Evolutionary conservation across 2,888 invertebrate genomes (phyloP).

Genomic region (Silvanus unidentatus): DNA sequence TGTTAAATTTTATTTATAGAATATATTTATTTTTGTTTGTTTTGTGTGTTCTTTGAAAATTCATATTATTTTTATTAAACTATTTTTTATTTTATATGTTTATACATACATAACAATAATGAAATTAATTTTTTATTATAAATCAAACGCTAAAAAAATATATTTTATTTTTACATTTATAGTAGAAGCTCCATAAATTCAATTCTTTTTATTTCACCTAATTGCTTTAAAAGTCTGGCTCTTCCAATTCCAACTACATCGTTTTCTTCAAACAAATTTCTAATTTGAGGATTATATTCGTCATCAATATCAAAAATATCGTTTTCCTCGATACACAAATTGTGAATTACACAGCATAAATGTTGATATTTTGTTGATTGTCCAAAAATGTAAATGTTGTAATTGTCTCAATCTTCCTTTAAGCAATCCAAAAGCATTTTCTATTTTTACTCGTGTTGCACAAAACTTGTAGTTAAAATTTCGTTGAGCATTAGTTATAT

Average conservation of each 20-base stretch:
- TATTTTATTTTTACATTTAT: too few species aligned
- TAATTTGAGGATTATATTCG: background rate
- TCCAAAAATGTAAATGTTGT: constrained; percentile 9
- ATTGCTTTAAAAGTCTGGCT: too few species aligned
- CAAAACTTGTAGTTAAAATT: constrained; percentile 21
- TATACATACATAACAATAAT: too few species aligned
- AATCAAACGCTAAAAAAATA: too few species aligned
- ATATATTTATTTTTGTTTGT: background rate
- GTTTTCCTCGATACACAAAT: constrained; percentile 21
- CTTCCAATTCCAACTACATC: background rate
- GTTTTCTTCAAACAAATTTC: too few species aligned
- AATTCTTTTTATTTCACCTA: background rate
- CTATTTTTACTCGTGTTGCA: constrained; percentile 26
- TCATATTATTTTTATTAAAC: too few species aligned
- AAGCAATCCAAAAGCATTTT: constrained; percentile 30
- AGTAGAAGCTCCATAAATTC: too few species aligned
- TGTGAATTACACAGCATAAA: constrained; percentile 29
- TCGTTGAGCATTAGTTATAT: background rate
- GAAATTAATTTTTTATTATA: too few species aligned
- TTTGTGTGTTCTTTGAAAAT: too few species aligned
- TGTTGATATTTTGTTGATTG: constrained; percentile 16
- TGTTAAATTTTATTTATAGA: background rate
- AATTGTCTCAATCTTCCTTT: constrained; percentile 25
- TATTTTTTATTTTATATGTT: too few species aligned
- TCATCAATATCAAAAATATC: background rate